phyloP scores from a whole-genome alignment of 92 coral and sea anemone species.

The Chrysogorgia sp. region DNA sequence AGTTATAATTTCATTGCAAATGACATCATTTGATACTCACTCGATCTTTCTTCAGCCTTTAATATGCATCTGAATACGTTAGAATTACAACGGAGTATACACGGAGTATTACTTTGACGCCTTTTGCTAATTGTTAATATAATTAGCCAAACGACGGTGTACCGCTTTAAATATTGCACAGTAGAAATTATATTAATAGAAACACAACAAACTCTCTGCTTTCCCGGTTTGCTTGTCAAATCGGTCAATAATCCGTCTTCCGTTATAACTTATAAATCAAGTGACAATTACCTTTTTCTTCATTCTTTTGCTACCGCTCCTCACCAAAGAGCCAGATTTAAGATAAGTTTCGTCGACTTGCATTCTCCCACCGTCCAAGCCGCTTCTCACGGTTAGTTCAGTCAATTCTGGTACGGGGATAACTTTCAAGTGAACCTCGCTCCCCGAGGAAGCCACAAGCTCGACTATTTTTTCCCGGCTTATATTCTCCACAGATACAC shows the following conservation, averaged over 20 bases:
- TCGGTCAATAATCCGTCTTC: too few relatives aligned
- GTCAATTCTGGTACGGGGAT: slow-evolving; percentile 93
- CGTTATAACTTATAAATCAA: neutral
- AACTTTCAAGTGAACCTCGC: slow-evolving; percentile 88
- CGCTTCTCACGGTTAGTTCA: slow-evolving; percentile 93
- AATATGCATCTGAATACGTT: too few relatives aligned
- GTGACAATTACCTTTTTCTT: slow-evolving; percentile 80
- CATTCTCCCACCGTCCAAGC: slow-evolving; percentile 84
- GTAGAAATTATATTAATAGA: too few relatives aligned
- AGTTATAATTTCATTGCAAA: neutral
- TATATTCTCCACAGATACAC: slow-evolving; percentile 76
- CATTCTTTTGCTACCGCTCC: slow-evolving; percentile 96
- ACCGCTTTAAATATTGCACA: too few relatives aligned
- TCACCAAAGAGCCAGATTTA: slow-evolving; percentile 86
- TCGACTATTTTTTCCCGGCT: slow-evolving; percentile 92
- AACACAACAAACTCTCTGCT: too few relatives aligned
- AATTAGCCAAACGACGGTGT: too few relatives aligned
- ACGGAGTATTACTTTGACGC: too few relatives aligned
- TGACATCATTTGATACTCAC: too few relatives aligned
- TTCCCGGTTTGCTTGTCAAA: too few relatives aligned
- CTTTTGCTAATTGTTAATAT: too few relatives aligned
- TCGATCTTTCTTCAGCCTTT: too few relatives aligned
- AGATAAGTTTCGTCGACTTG: slow-evolving; percentile 92
- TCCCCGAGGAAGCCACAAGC: slow-evolving; percentile 90
- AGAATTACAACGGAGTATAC: too few relatives aligned